Conservation (phyloP, 2,797 vertebrate species). For the Falco novaeseelandiae region DNA sequence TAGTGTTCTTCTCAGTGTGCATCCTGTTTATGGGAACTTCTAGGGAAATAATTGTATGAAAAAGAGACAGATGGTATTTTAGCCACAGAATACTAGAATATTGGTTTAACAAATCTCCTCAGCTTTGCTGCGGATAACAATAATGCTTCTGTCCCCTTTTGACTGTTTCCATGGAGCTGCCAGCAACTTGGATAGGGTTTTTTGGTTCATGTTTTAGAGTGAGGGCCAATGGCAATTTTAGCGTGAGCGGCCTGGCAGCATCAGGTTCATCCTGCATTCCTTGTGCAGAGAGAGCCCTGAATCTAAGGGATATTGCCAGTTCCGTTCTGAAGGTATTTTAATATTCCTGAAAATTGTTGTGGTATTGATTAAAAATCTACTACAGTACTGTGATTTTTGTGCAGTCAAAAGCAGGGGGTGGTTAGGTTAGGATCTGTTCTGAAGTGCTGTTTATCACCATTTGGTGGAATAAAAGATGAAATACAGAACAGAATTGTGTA, state of each 20-base stretch:
- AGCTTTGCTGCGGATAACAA: not conserved
- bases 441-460: not conserved
- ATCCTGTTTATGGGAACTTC: not conserved
- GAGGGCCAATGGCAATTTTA: slow-evolving; percentile 27
- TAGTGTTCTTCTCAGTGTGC: not conserved
- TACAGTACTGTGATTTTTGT: not conserved
- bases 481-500: not conserved
- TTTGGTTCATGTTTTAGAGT: slow-evolving; percentile 41
- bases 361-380: not conserved
- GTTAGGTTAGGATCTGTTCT: not conserved
- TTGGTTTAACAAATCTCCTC: slow-evolving; percentile 34
- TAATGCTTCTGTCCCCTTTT: slow-evolving; percentile 44
- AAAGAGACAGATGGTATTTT: slow-evolving; percentile 32
- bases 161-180: slow-evolving; percentile 40
- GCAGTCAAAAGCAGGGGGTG: not conserved
- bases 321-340: not conserved
- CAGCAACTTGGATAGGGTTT: slow-evolving; percentile 19
- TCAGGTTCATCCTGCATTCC: not conserved
- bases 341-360: not conserved
- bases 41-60: not conserved
- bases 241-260: not conserved
- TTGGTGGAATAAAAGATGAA: not conserved
- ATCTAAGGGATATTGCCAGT: not conserved
- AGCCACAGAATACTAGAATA: slow-evolving; percentile 1
- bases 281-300: not conserved